These are phyloP conservation scores for Hydra vulgaris DNA, from an alignment of 30 jellyfish, hydroid and myxozoan genomes.

Conservation along the genomic window DNA sequence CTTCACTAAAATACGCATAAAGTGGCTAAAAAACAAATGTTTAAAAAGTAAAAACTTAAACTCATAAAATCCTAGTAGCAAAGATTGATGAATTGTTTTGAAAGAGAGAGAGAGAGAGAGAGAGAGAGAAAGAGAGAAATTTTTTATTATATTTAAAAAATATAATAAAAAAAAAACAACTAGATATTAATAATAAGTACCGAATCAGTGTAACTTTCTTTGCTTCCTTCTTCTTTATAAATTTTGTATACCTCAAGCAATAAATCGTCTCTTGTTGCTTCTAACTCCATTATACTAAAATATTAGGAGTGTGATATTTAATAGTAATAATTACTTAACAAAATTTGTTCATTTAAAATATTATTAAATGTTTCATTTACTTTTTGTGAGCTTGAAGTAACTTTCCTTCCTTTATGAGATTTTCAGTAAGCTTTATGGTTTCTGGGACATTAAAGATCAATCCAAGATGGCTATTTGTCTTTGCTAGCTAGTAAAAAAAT, in stretches of 20 bases:
- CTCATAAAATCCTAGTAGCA: too few relatives aligned
- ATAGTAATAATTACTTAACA: too few relatives aligned
- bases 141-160: too few relatives aligned
- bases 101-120: too few relatives aligned
- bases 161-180: too few relatives aligned
- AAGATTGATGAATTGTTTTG: too few relatives aligned
- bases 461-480: conserved; percentile 67
- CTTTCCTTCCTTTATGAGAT: conserved; percentile 46
- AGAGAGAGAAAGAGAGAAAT: too few relatives aligned
- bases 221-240: conserved; percentile 39
- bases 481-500: conserved; percentile 40
- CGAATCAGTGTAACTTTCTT: conserved; percentile 17
- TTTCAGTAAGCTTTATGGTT: conserved; percentile 58
- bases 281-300: conserved; percentile 71
- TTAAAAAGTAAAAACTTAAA: neutral
- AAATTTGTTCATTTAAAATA: too few relatives aligned
- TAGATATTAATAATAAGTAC: too few relatives aligned
- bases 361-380: conserved; percentile 23
- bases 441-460: conserved; percentile 80
- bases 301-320: neutral
- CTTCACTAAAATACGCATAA: conserved; percentile 53
- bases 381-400: conserved; percentile 86
- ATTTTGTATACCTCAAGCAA: conserved; percentile 70
- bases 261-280: conserved; percentile 80
- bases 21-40: conserved; percentile 47